These are phyloP conservation scores for Brevimyrus niger DNA, from an alignment of 2,113 vertebrate species.

Conservation along the genomic window DNA sequence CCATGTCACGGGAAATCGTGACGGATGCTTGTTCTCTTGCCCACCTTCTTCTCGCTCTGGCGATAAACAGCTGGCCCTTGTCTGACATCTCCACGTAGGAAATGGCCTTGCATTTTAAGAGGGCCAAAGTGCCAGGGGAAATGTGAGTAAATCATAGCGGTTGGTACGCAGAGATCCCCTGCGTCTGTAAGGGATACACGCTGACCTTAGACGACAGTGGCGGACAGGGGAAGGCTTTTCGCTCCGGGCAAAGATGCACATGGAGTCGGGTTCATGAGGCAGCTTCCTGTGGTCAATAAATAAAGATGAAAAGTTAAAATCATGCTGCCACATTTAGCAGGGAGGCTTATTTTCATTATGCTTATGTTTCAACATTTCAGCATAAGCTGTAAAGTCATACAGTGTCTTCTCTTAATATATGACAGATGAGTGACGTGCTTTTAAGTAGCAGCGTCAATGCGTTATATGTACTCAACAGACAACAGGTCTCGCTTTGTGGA, in stretches of 20 bases:
- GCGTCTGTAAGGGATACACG: conserved; percentile 10
- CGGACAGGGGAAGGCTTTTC: conserved; percentile 4
- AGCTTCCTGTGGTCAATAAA: neutral
- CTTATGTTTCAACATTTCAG: neutral
- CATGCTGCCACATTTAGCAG: neutral
- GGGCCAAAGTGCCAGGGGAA: conserved; percentile 35
- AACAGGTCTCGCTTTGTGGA: neutral
- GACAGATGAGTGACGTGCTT: neutral
- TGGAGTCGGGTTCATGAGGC: too few species aligned
- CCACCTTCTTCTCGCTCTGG: neutral
- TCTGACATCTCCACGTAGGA: conserved; percentile 32
- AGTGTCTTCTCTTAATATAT: neutral
- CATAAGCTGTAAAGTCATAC: neutral
- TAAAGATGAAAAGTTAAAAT: neutral
- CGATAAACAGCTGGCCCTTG: neutral
- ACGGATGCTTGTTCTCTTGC: neutral
- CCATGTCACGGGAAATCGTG: neutral
- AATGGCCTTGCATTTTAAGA: conserved; percentile 34
- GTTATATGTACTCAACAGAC: neutral
- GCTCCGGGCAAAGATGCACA: neutral
- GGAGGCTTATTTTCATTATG: neutral
- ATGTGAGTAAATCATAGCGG: conserved; percentile 36
- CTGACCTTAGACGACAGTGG: neutral
- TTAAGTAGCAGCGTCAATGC: neutral
- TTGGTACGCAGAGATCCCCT: conserved; percentile 28